A percentile compares a stretch with the other conserved stretches of the same genome.
phyloP scores from a whole-genome alignment of 1,140 invertebrate genomes.

The Zaprionus ornatus region DNA sequence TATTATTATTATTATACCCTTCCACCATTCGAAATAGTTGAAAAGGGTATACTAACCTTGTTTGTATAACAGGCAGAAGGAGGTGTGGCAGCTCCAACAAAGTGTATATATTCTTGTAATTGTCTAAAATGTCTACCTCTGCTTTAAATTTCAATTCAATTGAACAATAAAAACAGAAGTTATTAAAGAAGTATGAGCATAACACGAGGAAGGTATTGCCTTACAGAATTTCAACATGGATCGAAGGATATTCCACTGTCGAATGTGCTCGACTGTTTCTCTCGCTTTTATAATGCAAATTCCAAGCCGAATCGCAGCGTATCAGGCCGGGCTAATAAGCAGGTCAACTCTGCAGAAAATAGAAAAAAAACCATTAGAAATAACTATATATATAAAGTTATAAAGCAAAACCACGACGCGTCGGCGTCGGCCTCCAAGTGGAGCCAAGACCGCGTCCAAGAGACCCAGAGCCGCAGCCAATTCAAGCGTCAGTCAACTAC shows the following conservation, averaged over 20 bases:
- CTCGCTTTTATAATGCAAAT: constrained; percentile 54
- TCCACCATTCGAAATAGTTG: constrained; percentile 16
- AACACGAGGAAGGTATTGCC: no score
- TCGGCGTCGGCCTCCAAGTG: constrained; percentile 15
- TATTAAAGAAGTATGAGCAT: no score
- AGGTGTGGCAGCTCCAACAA: no score
- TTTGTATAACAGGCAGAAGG: no score
- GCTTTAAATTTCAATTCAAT: no score
- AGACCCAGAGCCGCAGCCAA: constrained; percentile 39
- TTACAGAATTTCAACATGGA: no score
- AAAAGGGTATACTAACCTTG: no score
- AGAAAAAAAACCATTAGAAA: constrained; percentile 19
- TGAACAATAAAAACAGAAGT: no score
- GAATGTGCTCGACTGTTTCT: no score
- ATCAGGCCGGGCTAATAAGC: constrained; percentile 63
- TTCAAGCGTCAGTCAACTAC: constrained; percentile 50
- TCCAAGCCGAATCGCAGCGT: constrained; percentile 29
- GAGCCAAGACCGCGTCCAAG: neutral
- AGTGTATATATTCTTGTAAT: no score
- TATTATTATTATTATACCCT: constrained; percentile 46
- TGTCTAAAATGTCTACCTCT: no score
- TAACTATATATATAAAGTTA: neutral
- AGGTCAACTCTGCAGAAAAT: constrained; percentile 59
- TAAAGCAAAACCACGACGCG: constrained; percentile 25
- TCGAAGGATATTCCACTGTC: no score